A percentile compares a stretch with the other conserved stretches of the same genome.
These are phyloP conservation scores for Prinia subflava DNA, from an alignment of 2,113 vertebrate species.

Conservation along the genomic window DNA sequence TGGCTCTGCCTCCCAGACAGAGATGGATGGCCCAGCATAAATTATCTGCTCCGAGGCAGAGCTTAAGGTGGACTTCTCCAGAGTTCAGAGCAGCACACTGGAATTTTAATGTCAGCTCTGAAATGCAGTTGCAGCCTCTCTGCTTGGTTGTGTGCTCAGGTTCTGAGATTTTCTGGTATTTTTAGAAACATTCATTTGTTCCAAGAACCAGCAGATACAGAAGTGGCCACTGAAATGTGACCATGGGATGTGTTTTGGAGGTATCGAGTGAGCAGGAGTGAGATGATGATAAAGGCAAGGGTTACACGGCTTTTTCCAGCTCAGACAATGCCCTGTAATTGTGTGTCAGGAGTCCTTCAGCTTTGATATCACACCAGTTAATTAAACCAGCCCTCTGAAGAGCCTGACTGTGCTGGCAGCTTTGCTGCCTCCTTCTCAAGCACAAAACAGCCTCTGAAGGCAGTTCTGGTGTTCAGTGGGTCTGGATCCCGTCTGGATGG, in stretches of 20 bases:
- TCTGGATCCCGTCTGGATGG: neutral
- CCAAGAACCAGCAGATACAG: neutral
- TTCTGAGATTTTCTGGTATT: neutral
- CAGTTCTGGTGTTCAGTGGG: neutral
- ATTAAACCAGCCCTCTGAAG: slow-evolving; percentile 25
- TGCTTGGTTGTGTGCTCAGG: neutral
- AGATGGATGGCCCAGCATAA: neutral
- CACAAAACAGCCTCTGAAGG: neutral
- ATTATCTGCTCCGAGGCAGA: neutral
- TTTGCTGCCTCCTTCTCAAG: neutral
- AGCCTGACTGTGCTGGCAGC: neutral
- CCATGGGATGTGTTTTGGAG: neutral
- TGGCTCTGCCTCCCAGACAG: neutral
- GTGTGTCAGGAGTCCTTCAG: slow-evolving; percentile 1
- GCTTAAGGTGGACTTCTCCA: neutral
- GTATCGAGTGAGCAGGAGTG: neutral
- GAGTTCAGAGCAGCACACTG: neutral
- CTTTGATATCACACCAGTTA: neutral
- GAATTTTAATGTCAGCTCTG: neutral
- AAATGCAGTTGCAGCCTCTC: neutral
- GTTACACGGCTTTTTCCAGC: neutral
- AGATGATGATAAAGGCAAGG: neutral
- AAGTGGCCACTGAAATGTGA: neutral
- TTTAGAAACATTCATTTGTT: slow-evolving; percentile 5
- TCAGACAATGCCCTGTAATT: slow-evolving; percentile 1